Percentiles rank a stretch among this genome's conserved stretches.
Conservation (phyloP, 1,140 invertebrate genomes). For the Papilio aristodemus region DNA sequence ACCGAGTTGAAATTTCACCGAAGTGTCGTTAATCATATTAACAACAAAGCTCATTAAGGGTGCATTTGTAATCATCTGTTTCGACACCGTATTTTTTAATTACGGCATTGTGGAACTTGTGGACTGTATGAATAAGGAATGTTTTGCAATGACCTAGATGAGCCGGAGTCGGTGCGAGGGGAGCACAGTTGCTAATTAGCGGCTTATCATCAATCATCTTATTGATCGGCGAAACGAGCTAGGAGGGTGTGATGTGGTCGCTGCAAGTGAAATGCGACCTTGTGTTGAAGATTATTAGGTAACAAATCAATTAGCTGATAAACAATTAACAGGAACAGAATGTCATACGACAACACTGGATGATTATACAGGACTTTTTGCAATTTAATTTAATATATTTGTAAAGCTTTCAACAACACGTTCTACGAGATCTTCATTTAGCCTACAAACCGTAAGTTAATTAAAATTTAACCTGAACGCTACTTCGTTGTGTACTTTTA, state of each 20-base stretch:
- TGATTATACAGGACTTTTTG: not conserved
- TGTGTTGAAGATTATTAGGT: not conserved
- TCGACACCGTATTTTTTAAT: conserved; percentile 45
- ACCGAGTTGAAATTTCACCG: conserved; percentile 37
- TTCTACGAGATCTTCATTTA: conserved; percentile 9
- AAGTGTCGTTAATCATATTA: conserved; percentile 69
- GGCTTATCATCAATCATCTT: conserved; percentile 68
- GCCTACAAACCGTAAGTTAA: conserved; percentile 14
- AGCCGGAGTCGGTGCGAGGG: conserved; percentile 39
- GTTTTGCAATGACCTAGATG: conserved; percentile 41
- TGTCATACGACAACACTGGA: conserved; percentile 3
- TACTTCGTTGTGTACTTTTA: not conserved
- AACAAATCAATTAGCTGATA: not conserved
- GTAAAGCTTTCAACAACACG: not conserved
- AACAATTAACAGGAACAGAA: conserved; percentile 10
- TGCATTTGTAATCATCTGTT: conserved; percentile 73
- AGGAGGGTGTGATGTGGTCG: conserved; percentile 36
- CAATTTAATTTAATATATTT: not conserved
- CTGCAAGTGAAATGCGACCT: conserved; percentile 8
- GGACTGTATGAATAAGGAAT: conserved; percentile 36
- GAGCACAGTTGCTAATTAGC: conserved; percentile 63
- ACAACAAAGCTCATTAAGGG: conserved; percentile 71
- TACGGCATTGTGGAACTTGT: conserved; percentile 38
- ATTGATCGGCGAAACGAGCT: conserved; percentile 53
- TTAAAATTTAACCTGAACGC: not conserved